These are phyloP conservation scores for Acleris laterana DNA, from an alignment of 2,888 invertebrate species.

Conservation along the genomic window DNA sequence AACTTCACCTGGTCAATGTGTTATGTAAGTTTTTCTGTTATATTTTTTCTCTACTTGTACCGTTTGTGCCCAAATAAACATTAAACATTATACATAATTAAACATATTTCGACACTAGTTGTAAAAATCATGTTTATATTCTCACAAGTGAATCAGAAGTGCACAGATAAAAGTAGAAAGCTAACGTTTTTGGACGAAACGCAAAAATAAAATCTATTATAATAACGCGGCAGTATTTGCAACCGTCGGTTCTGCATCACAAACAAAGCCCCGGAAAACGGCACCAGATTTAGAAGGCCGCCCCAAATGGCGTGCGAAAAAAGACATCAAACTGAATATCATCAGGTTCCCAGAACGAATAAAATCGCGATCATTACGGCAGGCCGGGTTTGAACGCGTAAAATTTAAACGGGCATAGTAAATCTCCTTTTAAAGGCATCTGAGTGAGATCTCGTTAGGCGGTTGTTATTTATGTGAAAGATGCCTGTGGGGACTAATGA, in stretches of 20 bases:
- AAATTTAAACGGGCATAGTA: constrained; percentile 48
- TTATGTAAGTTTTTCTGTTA: too few relatives aligned
- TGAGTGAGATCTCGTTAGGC: constrained; percentile 46
- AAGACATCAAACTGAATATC: constrained; percentile 31
- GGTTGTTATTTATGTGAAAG: constrained; percentile 69
- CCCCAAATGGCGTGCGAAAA: constrained; percentile 33
- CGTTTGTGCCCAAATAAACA: too few relatives aligned
- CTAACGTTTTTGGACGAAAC: not conserved
- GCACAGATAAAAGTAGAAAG: not conserved
- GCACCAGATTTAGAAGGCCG: constrained; percentile 19
- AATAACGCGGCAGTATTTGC: not conserved
- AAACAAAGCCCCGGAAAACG: constrained; percentile 17
- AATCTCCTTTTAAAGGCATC: constrained; percentile 45
- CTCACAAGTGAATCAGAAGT: too few relatives aligned
- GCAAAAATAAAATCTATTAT: not conserved
- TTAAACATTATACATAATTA: too few relatives aligned
- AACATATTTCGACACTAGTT: too few relatives aligned
- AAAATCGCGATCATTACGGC: constrained; percentile 36
- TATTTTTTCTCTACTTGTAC: too few relatives aligned
- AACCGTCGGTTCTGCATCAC: constrained; percentile 3
- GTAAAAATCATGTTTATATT: too few relatives aligned
- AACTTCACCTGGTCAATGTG: too few relatives aligned
- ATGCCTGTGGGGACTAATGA: constrained; percentile 75
- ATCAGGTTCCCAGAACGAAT: constrained; percentile 29
- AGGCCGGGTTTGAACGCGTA: constrained; percentile 40